Conservation (phyloP, 37 sponge, comb jelly and placozoan genomes). For the Haliclona indistincta region DNA sequence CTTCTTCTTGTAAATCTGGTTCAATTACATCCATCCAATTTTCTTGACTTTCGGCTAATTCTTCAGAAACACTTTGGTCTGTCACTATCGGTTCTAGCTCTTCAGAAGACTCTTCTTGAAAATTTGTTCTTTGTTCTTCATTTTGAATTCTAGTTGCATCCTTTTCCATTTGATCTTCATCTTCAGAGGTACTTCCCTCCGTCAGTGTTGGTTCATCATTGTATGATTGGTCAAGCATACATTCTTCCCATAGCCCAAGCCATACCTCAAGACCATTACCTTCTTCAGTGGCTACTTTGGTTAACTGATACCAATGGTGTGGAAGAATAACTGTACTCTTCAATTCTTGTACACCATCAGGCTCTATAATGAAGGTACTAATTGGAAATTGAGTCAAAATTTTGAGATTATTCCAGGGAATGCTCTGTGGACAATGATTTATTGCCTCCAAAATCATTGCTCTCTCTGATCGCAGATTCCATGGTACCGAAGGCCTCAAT, state of each 20-base stretch:
- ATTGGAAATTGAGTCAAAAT: background rate
- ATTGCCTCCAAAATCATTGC: no score
- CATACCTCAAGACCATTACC: constrained; percentile 1
- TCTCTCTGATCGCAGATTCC: no score
- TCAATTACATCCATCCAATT: background rate
- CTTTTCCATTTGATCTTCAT: no score
- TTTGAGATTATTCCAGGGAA: background rate
- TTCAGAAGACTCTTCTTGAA: no score
- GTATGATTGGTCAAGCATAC: background rate
- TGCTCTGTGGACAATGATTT: no score
- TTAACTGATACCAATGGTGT: background rate
- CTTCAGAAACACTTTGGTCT: no score
- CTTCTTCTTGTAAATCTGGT: no score
- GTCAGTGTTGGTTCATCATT: no score
- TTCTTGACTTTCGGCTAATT: background rate
- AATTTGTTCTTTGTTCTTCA: background rate
- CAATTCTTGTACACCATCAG: background rate
- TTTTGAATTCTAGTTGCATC: no score
- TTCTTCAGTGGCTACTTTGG: background rate
- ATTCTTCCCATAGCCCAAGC: background rate
- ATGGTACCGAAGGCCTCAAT: no score
- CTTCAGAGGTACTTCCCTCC: no score
- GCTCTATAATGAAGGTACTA: background rate
- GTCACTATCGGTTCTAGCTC: no score
- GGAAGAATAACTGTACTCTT: background rate